Conservation (phyloP, 2,113 vertebrate genomes). For the Apteryx mantelli region DNA sequence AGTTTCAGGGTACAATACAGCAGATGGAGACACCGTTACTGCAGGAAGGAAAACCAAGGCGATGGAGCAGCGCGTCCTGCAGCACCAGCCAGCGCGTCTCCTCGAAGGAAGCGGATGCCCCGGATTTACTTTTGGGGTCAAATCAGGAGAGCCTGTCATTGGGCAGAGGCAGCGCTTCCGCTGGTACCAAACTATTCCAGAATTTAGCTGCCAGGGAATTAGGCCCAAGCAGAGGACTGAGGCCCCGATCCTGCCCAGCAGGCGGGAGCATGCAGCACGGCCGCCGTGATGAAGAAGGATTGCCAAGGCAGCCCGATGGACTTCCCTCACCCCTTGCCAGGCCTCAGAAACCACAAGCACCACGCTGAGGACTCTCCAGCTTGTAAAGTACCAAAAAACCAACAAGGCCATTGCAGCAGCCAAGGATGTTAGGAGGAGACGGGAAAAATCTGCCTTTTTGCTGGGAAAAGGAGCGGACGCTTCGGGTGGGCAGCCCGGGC, state of each 20-base stretch:
- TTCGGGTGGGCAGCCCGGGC: too few species aligned
- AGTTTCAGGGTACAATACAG: neutral
- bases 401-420: neutral
- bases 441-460: neutral
- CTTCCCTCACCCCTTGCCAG: accelerated
- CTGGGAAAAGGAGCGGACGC: neutral
- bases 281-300: neutral
- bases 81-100: neutral
- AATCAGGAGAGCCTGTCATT: neutral
- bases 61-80: neutral
- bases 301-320: neutral
- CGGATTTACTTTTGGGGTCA: neutral
- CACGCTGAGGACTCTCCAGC: neutral
- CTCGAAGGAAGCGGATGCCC: neutral
- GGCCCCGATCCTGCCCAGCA: neutral
- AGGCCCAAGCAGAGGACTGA: neutral
- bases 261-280: neutral
- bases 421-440: neutral
- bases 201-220: neutral
- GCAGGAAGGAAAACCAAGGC: neutral
- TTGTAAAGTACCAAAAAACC: neutral
- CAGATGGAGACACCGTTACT: neutral
- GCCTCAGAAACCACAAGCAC: neutral
- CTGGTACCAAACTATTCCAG: neutral
- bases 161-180: neutral